phyloP scores from a whole-genome alignment of 2,888 invertebrate species.

The Erebia aethiops region DNA sequence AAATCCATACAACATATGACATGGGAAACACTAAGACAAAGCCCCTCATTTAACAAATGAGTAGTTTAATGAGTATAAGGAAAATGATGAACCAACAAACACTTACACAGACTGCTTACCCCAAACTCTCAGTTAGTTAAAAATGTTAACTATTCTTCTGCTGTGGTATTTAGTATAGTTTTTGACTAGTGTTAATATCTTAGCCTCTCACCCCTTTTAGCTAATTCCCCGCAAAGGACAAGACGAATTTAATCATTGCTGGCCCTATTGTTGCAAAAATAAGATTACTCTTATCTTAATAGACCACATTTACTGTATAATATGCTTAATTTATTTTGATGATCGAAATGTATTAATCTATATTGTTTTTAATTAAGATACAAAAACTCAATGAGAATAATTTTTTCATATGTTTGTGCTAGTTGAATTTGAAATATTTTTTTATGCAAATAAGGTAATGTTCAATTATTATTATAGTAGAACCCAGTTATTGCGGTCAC shows the following conservation, averaged over 20 bases:
- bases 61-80: neutral
- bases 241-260: neutral
- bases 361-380: neutral
- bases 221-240: constrained; percentile 16
- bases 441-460: neutral
- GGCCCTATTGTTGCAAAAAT: neutral
- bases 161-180: neutral
- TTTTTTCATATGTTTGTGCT: neutral
- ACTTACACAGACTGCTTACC: neutral
- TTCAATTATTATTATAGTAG: neutral
- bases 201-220: neutral
- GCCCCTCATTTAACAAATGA: neutral
- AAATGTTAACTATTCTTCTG: neutral
- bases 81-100: neutral
- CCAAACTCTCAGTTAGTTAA: neutral
- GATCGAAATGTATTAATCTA: neutral
- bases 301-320: neutral
- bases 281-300: neutral
- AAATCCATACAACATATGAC: neutral
- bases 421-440: neutral
- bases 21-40: neutral
- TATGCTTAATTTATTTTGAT: constrained; percentile 11
- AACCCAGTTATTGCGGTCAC: constrained; percentile 1
- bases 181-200: neutral
- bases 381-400: neutral